Base-by-base conservation (phyloP, 1,140 invertebrate species). In the Drosophila asahinai region DNA sequence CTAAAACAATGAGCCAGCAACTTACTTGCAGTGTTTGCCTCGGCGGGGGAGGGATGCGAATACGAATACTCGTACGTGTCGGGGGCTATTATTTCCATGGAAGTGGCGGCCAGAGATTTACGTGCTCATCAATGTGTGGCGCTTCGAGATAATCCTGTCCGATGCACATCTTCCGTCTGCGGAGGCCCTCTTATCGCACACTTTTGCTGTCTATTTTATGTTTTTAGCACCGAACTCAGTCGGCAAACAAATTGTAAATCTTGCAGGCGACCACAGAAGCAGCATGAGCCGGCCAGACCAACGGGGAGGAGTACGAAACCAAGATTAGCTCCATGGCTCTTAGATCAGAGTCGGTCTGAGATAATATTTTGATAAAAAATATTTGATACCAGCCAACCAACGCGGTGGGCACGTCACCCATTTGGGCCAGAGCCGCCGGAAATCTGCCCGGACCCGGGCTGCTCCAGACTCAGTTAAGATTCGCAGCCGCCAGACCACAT, bases 401-500 rank as follows among this genome's bases (percentile, higher is more conserved):
- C 64, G 47, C 17, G 17, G 61, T 22, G 55, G 61, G 59, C 30
- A 59, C 47, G 48, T 43, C 57, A 51, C 15, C 22, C n/a, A 36
- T 25, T 61, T 25, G 30, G 14, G 27, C 17, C n/a, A 55, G 42
- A 22, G 17, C 15, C 25, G 40, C 19, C 7, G 33, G 40, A 52
- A n/a, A 54, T 43, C 25, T 55, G 48, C 49, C 19, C 27, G 43
- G 58, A 30, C 43, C 40, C 40, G 30, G 49, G 49, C 49, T 14
- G 43, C 33, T 70, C 19, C 19, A 43, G 58, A 65, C 67, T 54
- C 64, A 74, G 83, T 87, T 87, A 87, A 87, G 84, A 89, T 87
- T 59, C 55, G 63, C 14, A 8, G 64, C 55, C 40, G 48, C 38
- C 66, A 27, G 40, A 59, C 64, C 80, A 78, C 68, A 87, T 54